These are phyloP conservation scores for Gnathonemus echidnorhynchus DNA, from an alignment of 2,113 vertebrate species.

Conservation along the genomic window DNA sequence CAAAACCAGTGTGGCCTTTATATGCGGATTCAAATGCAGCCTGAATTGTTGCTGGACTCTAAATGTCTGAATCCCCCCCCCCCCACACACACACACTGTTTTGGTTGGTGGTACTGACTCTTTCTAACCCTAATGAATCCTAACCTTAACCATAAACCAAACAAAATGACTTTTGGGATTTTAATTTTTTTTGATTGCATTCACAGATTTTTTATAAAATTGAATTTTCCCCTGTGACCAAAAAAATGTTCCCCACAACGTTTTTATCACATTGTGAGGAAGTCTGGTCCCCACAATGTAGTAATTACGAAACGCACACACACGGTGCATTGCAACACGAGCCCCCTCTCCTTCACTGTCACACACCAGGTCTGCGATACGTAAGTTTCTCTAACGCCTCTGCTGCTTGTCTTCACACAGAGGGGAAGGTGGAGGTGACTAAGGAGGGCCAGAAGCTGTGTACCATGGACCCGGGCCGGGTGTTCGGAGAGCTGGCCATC, in stretches of 20 bases:
- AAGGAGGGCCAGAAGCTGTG: slow-evolving; percentile 53
- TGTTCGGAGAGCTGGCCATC: slow-evolving; percentile 62
- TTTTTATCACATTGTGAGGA: neutral
- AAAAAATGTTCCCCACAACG: neutral
- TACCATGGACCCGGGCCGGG: slow-evolving; percentile 49
- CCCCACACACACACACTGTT: neutral
- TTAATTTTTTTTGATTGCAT: neutral
- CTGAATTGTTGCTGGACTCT: neutral
- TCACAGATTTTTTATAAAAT: neutral
- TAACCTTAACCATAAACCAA: neutral
- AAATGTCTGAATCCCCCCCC: neutral
- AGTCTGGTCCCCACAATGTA: neutral
- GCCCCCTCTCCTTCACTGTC: neutral
- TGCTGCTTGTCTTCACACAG: slow-evolving; percentile 43
- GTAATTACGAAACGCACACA: neutral
- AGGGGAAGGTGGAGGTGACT: slow-evolving; percentile 59
- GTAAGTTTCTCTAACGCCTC: neutral
- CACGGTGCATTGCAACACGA: neutral
- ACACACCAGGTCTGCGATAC: neutral
- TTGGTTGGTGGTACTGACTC: too few relatives aligned
- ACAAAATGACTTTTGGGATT: neutral
- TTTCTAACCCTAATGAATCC: neutral
- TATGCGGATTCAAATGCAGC: neutral
- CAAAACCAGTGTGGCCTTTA: neutral
- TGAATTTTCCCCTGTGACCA: neutral